A percentile compares a stretch with the other conserved stretches of the same genome.
phyloP scores from a whole-genome alignment of 1,140 invertebrate species.

The Bombyx mandarina region DNA sequence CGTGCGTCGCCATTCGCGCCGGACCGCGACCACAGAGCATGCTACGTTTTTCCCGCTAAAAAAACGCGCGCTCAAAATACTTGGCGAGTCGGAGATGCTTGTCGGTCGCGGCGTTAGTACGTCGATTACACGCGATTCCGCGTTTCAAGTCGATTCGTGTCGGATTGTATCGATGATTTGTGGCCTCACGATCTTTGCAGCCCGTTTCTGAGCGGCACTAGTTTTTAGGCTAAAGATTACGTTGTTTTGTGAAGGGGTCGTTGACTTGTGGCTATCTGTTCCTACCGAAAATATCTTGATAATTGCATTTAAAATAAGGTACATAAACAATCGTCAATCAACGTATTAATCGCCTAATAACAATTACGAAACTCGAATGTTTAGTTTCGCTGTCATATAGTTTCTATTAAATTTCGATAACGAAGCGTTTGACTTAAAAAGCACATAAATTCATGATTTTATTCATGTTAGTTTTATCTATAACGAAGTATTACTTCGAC shows the following conservation, averaged over 20 bases:
- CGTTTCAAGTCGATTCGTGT: slow-evolving; percentile 31
- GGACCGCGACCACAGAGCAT: slow-evolving; percentile 14
- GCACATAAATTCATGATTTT: slow-evolving; percentile 1
- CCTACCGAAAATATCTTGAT: too few relatives aligned
- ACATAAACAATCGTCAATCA: too few relatives aligned
- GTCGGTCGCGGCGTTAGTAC: slow-evolving; percentile 19
- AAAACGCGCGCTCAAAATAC: slow-evolving; percentile 43
- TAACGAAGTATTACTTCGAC: not conserved
- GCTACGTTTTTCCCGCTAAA: slow-evolving; percentile 37
- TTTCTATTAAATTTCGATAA: not conserved
- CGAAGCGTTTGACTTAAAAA: not conserved
- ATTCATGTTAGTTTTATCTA: slow-evolving; percentile 1
- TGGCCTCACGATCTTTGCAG: slow-evolving; percentile 24
- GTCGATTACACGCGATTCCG: slow-evolving; percentile 19
- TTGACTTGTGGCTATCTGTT: too few relatives aligned
- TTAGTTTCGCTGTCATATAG: too few relatives aligned
- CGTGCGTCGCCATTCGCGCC: slow-evolving; percentile 57
- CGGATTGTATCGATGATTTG: slow-evolving; percentile 27
- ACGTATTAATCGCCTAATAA: too few relatives aligned
- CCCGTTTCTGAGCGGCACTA: too few relatives aligned
- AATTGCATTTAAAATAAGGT: not conserved
- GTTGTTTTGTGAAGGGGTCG: too few relatives aligned
- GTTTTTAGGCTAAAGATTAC: too few relatives aligned
- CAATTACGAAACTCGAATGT: too few relatives aligned
- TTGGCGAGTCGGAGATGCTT: slow-evolving; percentile 44